Evolutionary conservation across 2,113 vertebrate species (phyloP).

Genomic region (Poeciliopsis turrubarensis): DNA sequence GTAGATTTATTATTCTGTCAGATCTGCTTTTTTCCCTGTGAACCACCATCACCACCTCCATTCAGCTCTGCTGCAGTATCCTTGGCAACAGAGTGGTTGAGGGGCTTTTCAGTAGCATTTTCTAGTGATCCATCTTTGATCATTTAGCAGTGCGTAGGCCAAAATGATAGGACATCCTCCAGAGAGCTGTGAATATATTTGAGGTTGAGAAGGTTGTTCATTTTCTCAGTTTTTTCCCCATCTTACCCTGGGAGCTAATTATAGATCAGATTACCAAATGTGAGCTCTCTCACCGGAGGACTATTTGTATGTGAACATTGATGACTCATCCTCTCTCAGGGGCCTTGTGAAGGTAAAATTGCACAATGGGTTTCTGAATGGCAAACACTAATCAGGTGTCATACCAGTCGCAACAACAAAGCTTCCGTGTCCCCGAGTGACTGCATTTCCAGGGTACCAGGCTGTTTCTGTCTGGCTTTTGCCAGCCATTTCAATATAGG

Average conservation of each 20-base stretch:
- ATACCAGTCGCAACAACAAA: conserved; percentile 19
- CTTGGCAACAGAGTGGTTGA: conserved; percentile 62
- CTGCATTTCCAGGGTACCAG: neutral
- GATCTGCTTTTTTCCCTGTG: conserved; percentile 50
- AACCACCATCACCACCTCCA: conserved; percentile 39
- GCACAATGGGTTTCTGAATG: conserved; percentile 11
- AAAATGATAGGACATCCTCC: conserved; percentile 1
- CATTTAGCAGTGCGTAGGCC: neutral
- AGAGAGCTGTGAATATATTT: conserved; percentile 17
- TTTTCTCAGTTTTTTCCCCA: conserved; percentile 10
- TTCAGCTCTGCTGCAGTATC: conserved; percentile 53
- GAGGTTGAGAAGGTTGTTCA: conserved; percentile 4
- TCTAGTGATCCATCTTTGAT: conserved; percentile 1
- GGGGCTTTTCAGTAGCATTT: conserved; percentile 1
- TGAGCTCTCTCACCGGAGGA: conserved; percentile 5
- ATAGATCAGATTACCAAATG: conserved; percentile 42
- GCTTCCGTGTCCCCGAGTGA: neutral
- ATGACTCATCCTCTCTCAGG: conserved; percentile 42
- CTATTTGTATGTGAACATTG: conserved; percentile 20
- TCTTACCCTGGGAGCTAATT: conserved; percentile 48
- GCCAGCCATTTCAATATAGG: too few relatives aligned
- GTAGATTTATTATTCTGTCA: conserved; percentile 65
- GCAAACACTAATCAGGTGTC: conserved; percentile 4
- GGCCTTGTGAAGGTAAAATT: conserved; percentile 15
- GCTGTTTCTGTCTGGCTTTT: too few relatives aligned